Percentiles rank a stretch among this genome's conserved stretches.
Conservation (phyloP, 2,113 vertebrate genomes). For the Mesocricetus auratus region DNA sequence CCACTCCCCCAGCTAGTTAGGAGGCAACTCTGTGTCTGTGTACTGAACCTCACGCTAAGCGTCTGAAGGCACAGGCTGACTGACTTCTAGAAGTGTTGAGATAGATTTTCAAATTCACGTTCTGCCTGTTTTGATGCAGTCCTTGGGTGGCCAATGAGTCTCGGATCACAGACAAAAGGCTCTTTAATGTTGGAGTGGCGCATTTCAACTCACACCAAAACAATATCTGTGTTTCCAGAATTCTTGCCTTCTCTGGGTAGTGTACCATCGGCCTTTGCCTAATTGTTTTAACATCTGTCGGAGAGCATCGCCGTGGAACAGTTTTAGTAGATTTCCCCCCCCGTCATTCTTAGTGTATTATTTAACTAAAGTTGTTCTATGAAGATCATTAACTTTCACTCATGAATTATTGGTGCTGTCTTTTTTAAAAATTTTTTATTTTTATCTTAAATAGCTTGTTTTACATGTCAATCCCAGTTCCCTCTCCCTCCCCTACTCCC, state of each 20-base stretch:
- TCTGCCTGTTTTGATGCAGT: not conserved
- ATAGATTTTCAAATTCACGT: not conserved
- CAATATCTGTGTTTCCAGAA: not conserved
- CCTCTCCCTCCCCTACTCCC: too few relatives aligned
- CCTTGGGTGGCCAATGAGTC: not conserved
- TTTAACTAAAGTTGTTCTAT: not conserved
- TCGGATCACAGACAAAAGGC: not conserved
- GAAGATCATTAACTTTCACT: not conserved
- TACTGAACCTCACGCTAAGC: not conserved
- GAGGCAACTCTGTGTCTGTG: not conserved
- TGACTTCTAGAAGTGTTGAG: not conserved
- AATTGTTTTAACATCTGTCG: not conserved
- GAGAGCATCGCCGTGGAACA: not conserved
- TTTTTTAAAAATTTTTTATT: too few relatives aligned
- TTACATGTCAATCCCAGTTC: too few relatives aligned
- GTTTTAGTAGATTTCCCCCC: not conserved
- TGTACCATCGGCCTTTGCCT: not conserved
- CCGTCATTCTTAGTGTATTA: not conserved
- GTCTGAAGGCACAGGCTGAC: not conserved
- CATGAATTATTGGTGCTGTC: not conserved
- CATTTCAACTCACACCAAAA: not conserved
- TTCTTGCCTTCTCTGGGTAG: not conserved
- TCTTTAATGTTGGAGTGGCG: not conserved
- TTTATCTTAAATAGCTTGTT: too few relatives aligned
- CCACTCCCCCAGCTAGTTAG: too few relatives aligned